Evolutionary conservation across 2,797 vertebrate species (phyloP).

Genomic region (Momotus momota): DNA sequence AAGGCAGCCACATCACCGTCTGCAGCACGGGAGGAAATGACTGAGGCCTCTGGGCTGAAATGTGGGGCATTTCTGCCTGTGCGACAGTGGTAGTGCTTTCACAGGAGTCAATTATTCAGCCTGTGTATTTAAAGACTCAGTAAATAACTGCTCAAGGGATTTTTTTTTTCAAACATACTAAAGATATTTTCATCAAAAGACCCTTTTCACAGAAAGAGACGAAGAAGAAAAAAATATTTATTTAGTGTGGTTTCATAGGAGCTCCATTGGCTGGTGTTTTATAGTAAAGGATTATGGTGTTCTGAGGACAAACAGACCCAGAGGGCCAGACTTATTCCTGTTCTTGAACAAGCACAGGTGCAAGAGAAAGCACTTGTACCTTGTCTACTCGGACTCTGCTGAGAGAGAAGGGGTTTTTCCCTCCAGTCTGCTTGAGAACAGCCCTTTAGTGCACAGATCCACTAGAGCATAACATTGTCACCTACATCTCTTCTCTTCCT

Average conservation of each 20-base stretch:
- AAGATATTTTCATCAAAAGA: constrained; percentile 57
- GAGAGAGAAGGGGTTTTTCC: neutral
- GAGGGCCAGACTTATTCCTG: neutral
- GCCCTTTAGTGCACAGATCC: neutral
- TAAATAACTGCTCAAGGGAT: constrained; percentile 49
- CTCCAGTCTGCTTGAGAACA: neutral
- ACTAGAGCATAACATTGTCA: no score
- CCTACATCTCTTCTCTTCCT: neutral
- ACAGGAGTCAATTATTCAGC: constrained; percentile 12
- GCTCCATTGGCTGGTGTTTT: neutral
- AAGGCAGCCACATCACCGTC: neutral
- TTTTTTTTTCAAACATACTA: constrained; percentile 9
- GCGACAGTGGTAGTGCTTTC: neutral
- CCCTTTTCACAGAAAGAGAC: constrained; percentile 35
- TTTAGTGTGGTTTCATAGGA: neutral
- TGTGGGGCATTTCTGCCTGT: neutral
- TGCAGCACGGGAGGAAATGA: neutral
- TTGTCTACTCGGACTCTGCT: neutral
- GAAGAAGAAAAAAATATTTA: constrained; percentile 32
- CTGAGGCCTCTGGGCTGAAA: neutral
- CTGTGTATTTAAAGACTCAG: constrained; percentile 52
- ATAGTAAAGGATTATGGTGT: neutral
- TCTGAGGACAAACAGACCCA: constrained; percentile 17
- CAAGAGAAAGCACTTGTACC: neutral
- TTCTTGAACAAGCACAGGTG: constrained; percentile 10